phyloP scores from a whole-genome alignment of 2,113 vertebrate species.

The Ptychochromis oligacanthus region DNA sequence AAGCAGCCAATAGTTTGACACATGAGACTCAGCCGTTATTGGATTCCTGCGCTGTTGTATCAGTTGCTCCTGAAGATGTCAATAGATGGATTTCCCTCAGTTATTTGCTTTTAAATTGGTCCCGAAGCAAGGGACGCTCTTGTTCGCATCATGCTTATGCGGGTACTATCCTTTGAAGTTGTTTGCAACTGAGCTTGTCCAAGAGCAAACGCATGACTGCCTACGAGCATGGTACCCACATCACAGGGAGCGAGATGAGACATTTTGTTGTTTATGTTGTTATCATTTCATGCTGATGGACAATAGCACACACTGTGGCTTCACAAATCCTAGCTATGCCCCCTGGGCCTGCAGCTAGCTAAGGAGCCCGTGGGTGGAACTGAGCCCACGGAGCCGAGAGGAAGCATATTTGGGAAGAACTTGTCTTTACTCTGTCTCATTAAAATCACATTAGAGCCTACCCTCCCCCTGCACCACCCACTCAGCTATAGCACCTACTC shows the following conservation, averaged over 20 bases:
- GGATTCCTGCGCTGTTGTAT: constrained; percentile 39
- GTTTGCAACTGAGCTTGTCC: constrained; percentile 38
- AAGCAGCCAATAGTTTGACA: constrained; percentile 58
- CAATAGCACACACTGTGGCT: constrained; percentile 2
- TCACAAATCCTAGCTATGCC: constrained; percentile 25
- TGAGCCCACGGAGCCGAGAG: constrained; percentile 25
- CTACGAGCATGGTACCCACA: constrained; percentile 41
- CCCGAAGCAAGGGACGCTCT: constrained; percentile 1
- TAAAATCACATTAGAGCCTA: constrained; percentile 64
- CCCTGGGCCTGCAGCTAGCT: constrained; percentile 4
- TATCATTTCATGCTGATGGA: constrained; percentile 29
- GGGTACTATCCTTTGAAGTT: constrained; percentile 41
- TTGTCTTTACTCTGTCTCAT: constrained; percentile 56
- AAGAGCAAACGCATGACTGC: constrained; percentile 12
- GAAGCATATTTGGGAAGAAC: constrained; percentile 43
- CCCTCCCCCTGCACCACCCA: constrained; percentile 21
- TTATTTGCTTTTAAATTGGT: constrained; percentile 57
- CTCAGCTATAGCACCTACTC: constrained; percentile 15
- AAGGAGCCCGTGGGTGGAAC: constrained; percentile 62
- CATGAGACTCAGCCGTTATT: constrained; percentile 59
- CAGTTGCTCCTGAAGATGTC: constrained; percentile 52
- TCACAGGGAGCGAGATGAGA: constrained; percentile 31
- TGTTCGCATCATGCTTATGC: constrained; percentile 23
- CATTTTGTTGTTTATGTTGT: constrained; percentile 40
- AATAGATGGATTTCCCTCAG: constrained; percentile 47